A percentile compares a stretch with the other conserved stretches of the same genome.
phyloP scores from a whole-genome alignment of 2,113 vertebrate species.

The Chionis minor region DNA sequence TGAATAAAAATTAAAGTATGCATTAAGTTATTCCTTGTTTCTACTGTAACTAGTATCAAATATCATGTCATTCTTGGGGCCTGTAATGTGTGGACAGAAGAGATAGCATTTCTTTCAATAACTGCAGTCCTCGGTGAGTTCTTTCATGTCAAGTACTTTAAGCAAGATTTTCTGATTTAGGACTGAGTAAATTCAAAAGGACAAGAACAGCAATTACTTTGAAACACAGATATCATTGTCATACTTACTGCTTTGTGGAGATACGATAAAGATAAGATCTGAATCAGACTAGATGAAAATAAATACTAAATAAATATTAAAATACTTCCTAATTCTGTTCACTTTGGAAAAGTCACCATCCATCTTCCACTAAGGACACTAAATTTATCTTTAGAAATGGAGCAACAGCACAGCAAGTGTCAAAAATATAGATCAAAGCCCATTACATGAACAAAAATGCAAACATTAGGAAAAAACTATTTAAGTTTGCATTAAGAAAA shows the following conservation, averaged over 20 bases:
- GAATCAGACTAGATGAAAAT: neutral
- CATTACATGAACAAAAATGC: neutral
- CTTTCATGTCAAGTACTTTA: neutral
- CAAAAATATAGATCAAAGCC: neutral
- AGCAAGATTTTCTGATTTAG: neutral
- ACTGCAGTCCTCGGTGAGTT: neutral
- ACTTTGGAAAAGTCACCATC: neutral
- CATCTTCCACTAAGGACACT: neutral
- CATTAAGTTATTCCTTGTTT: neutral
- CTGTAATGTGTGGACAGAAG: neutral
- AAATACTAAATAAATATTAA: neutral
- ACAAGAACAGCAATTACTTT: neutral
- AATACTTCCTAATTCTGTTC: neutral
- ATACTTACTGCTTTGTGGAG: neutral
- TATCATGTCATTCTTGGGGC: neutral
- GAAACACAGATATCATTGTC: neutral
- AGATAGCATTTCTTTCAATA: neutral
- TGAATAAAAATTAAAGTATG: neutral
- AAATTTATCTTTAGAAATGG: neutral
- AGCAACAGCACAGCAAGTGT: neutral
- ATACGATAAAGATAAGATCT: neutral
- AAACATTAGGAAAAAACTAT: neutral
- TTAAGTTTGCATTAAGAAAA: neutral
- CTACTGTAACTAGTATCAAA: neutral
- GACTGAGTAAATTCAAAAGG: neutral